Evolutionary conservation across 1,140 invertebrate genomes (phyloP).

Genomic region (Drosophila cardini): DNA sequence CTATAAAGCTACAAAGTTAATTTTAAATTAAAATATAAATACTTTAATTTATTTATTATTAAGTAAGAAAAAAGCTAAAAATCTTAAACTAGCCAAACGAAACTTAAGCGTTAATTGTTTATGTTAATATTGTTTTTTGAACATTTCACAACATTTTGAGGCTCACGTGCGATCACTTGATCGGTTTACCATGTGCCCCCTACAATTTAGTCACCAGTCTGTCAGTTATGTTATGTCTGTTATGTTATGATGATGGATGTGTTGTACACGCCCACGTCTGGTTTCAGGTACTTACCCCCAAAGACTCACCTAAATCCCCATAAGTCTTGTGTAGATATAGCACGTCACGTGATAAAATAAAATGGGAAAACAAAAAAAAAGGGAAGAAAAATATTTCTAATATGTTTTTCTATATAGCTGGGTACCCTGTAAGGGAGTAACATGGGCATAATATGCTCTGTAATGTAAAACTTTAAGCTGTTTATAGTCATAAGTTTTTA

Average conservation of each 20-base stretch:
- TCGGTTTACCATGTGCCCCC: conserved; percentile 61
- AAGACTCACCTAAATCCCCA: background rate
- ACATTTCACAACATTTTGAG: conserved; percentile 31
- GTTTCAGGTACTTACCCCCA: background rate
- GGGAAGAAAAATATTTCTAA: conserved; percentile 6
- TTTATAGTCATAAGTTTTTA: no score
- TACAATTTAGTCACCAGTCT: background rate
- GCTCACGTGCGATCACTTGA: conserved; percentile 79
- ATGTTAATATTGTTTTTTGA: no score
- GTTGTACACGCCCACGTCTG: background rate
- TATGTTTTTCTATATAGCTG: background rate
- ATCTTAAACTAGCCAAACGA: no score
- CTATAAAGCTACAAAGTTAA: background rate
- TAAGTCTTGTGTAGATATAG: background rate
- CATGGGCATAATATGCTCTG: background rate
- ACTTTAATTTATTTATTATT: background rate
- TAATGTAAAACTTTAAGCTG: no score
- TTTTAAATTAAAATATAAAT: background rate
- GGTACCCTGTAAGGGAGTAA: background rate
- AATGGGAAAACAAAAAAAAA: conserved; percentile 22
- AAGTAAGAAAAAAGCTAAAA: background rate
- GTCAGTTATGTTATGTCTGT: conserved; percentile 44
- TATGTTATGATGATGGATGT: conserved; percentile 42
- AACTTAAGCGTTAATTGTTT: conserved; percentile 45
- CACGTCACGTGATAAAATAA: conserved; percentile 35